Evolutionary conservation across 1,140 invertebrate genomes (phyloP), one percentile per base, ranked within the genome.

Genomic region (Cydia splendana): DNA sequence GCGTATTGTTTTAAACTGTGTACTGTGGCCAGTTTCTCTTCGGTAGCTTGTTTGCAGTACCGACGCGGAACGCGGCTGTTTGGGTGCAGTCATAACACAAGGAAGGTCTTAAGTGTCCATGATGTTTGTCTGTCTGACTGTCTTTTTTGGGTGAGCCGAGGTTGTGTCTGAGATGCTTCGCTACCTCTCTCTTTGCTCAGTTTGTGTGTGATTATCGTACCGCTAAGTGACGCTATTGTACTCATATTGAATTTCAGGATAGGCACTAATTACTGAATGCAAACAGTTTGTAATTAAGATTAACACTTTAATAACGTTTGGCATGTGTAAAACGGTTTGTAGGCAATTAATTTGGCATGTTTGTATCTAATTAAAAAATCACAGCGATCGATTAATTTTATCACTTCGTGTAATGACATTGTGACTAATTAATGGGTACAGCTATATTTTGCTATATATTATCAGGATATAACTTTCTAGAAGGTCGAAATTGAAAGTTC

Each of bases 151-250:
- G 4, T 62, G 12, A 18, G 6, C 20, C 7, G 51, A 53, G 15
- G 6, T 38, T 69, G 65, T 34, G 30, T 7, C 30, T 38, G 67
- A 34, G 65, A 67, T 34, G 67, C 67, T 71, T 6, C 67, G 67
- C 34, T 71, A 71, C 67, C 67, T 71, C 65, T 69, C 65, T 71
- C 67, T 71, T 71, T 71, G 30, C 67, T 71, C 7, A 20, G 34
- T 71, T 18, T 20, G 15, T 38, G 28, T 38, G 30, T 71, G 67
- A 71, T 71, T 69, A 69, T 62, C 18, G 20, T 62, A 62, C 57
- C 9, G 57, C 57, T 57, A 57, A 62, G 57, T 62, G 53, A 57
- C 15, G 15, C 53, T 57, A 57, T 48, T 48, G 45, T 48, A 12
- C 13, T 48, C 12, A 2, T 48, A 48, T 62, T 24, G 9, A 62